Evolutionary conservation across 2,113 vertebrate species (phyloP).

Genomic region (Megaleporinus macrocephalus): DNA sequence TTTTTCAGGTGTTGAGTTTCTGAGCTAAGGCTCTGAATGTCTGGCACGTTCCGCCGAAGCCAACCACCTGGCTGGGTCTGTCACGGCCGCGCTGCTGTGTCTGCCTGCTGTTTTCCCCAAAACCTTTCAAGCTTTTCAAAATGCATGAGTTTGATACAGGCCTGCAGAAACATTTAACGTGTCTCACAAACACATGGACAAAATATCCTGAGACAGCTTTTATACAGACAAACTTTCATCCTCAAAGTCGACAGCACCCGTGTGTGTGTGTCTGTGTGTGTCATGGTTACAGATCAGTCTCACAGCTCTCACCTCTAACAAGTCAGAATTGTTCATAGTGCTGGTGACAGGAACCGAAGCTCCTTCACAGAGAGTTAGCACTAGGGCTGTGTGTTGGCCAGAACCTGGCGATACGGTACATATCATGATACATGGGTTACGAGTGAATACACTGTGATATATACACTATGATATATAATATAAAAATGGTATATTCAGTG

Average conservation of each 20-base stretch:
- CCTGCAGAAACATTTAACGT: not conserved
- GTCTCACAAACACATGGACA: not conserved
- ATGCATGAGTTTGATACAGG: conserved; percentile 13
- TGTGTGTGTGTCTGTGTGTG: too few species aligned
- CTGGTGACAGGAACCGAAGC: too few species aligned
- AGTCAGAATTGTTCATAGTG: too few species aligned
- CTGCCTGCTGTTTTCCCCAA: conserved; percentile 52
- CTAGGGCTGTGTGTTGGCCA: too few species aligned
- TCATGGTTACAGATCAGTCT: conserved; percentile 35
- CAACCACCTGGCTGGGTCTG: conserved; percentile 8
- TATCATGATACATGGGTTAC: too few species aligned
- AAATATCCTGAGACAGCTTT: conserved; percentile 15
- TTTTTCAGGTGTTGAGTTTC: not conserved
- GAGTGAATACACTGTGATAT: too few species aligned
- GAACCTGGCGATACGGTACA: too few species aligned
- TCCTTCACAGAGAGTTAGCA: too few species aligned
- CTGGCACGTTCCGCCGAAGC: conserved; percentile 6
- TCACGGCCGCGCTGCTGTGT: not conserved
- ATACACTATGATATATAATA: too few species aligned
- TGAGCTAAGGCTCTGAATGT: not conserved
- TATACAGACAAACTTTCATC: not conserved
- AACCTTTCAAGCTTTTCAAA: conserved; percentile 46
- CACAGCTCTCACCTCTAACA: not conserved
- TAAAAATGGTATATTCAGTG: too few species aligned
- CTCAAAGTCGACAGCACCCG: not conserved